phyloP scores from a whole-genome alignment of 2,113 vertebrate species.

The Spilogale gracilis region DNA sequence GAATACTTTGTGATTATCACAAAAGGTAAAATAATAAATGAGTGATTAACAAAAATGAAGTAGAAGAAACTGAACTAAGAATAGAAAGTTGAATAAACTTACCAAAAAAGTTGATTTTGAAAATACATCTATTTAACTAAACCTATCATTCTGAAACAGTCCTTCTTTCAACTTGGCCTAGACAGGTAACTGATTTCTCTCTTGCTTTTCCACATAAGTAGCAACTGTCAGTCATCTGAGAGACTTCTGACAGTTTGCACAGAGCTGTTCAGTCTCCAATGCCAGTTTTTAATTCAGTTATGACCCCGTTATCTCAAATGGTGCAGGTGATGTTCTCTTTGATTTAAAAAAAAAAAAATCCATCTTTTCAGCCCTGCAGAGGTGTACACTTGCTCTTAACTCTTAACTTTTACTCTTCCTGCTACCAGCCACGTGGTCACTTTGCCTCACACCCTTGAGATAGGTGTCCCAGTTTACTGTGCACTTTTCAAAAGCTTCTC shows the following conservation, averaged over 20 bases:
- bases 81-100: not conserved
- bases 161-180: not conserved
- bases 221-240: not conserved
- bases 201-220: not conserved
- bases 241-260: not conserved
- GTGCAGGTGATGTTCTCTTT: not conserved
- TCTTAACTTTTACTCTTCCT: not conserved
- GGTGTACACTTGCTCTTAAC: not conserved
- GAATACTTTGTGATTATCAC: conserved; percentile 10
- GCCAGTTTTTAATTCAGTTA: not conserved
- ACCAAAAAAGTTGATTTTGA: not conserved
- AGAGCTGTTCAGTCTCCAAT: not conserved
- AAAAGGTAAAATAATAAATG: not conserved
- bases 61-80: not conserved
- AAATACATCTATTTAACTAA: conserved; percentile 24
- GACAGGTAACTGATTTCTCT: not conserved
- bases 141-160: not conserved
- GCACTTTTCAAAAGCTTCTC: not conserved
- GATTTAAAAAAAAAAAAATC: not conserved
- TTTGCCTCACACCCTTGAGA: not conserved
- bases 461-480: not conserved
- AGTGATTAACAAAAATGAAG: not conserved
- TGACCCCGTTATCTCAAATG: conserved; percentile 7
- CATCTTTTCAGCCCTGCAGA: not conserved
- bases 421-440: accelerated